Evolutionary conservation across 1,140 invertebrate species (phyloP), one percentile per base, ranked within the genome.

Genomic region (Trichoplusia ni): DNA sequence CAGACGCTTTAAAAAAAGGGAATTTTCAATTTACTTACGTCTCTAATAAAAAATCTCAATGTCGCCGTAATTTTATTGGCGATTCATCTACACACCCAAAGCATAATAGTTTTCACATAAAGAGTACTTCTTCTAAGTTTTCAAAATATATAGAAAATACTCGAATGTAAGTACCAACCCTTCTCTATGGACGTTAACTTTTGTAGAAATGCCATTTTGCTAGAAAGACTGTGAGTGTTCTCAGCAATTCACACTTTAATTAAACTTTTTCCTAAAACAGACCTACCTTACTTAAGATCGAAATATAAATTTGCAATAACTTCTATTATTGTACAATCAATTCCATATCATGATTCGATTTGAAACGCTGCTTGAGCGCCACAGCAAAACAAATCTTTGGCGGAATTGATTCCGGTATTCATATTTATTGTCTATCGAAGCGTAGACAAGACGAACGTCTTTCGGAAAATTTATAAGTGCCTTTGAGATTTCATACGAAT

Each of bases 331-430:
- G 21, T 54, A 38, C 51, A 54, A 54, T 54, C 51, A 54, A 54
- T 54, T 54, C 33, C 51, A 33, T 19, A 27, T 54, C 29, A 38
- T 54, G 33, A 54, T 54, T 19, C 35, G 51, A 19, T 27, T 54
- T 54, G 4, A 11, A 37, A 11, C 16, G 27, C 8, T 9, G 31
- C 13, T 35, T 4, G 14, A 60, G 11, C 46, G 56, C 3, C 47
- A 60, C 47, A 46, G 40, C 16, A 60, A 58, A 60, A 60, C 42
- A 60, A 60, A 60, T 46, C 42, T 60, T 47, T 38, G 27, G 0
- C 4, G 27, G 29, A 60, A 60, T 46, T 46, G 42, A 46, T 60
- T 46, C 29, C 56, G 21, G 8, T 33, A 31, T 18, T 46, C 56
- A 23, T 16, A 18, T 60, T 44, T 60, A 60, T 60, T 60, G 56